phyloP scores from a whole-genome alignment of 2,113 vertebrate genomes.

The Pardalotus punctatus region DNA sequence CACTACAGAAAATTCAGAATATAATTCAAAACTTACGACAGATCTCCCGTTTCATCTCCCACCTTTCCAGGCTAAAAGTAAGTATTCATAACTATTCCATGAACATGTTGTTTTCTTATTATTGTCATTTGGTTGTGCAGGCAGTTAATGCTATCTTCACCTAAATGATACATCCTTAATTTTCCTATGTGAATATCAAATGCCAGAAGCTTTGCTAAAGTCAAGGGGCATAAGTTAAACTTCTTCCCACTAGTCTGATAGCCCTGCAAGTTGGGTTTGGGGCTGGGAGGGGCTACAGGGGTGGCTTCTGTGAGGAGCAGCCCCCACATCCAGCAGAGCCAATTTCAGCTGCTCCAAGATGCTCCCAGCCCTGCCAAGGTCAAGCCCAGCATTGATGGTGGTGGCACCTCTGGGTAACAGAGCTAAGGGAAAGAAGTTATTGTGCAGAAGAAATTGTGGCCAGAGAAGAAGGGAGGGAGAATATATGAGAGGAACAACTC shows the following conservation, averaged over 20 bases:
- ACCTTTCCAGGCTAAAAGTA: background rate
- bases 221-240: background rate
- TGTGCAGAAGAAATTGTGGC: background rate
- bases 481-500: background rate
- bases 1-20: background rate
- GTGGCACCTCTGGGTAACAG: background rate
- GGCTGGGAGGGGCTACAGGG: no score
- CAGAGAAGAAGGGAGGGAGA: background rate
- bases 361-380: background rate
- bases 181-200: background rate
- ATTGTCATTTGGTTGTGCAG: background rate
- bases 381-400: background rate
- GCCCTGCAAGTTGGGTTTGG: background rate
- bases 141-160: background rate
- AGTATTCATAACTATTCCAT: background rate
- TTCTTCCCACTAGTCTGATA: background rate
- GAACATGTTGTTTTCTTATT: background rate
- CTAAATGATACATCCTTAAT: background rate
- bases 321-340: background rate
- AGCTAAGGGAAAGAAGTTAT: background rate
- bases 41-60: background rate
- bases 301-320: background rate
- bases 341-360: background rate
- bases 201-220: background rate
- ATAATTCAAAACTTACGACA: background rate